phyloP scores from a whole-genome alignment of 2,113 vertebrate genomes.

The Promerops cafer region DNA sequence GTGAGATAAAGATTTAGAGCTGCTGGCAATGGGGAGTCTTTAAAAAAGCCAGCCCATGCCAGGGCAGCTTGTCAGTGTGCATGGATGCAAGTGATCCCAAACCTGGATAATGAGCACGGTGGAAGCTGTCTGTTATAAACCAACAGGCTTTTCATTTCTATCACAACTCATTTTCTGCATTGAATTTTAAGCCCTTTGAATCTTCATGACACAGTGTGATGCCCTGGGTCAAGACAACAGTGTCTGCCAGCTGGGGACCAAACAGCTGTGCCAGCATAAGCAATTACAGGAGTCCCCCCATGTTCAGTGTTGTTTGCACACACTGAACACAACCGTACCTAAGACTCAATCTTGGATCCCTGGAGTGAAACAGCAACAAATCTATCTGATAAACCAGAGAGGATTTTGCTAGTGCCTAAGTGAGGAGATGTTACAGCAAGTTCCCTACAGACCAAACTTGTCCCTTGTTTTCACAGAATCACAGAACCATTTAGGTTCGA shows the following conservation, averaged over 20 bases:
- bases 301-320: background rate
- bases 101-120: background rate
- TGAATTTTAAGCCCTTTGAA: background rate
- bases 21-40: background rate
- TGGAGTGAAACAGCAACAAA: background rate
- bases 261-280: background rate
- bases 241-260: background rate
- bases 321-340: background rate
- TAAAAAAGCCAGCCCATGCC: background rate
- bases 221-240: background rate
- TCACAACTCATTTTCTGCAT: background rate
- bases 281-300: background rate
- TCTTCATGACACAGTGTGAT: background rate
- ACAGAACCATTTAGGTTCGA: background rate
- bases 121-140: background rate
- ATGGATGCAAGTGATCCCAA: background rate
- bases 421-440: background rate
- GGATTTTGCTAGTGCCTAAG: background rate
- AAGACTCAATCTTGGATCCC: background rate
- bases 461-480: background rate
- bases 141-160: background rate
- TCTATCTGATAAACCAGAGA: background rate
- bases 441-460: background rate
- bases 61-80: background rate
- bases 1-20: slow-evolving; percentile 1